phyloP scores from a whole-genome alignment of 2,113 vertebrate genomes.

The Eclectus roratus region DNA sequence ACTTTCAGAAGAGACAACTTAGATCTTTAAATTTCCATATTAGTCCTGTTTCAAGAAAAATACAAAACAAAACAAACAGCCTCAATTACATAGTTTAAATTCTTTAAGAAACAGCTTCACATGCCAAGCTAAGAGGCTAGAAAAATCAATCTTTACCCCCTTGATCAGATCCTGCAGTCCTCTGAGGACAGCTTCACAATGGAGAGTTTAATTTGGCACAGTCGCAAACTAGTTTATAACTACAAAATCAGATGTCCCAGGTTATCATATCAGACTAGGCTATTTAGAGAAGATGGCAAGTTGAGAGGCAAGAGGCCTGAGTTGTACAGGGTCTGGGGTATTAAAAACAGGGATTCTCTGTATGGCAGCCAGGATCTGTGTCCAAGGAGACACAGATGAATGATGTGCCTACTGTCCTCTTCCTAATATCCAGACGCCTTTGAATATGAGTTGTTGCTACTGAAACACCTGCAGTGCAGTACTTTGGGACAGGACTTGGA shows the following conservation, averaged over 20 bases:
- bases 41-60: conserved; percentile 76
- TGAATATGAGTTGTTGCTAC: neutral
- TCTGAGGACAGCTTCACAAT: conserved; percentile 48
- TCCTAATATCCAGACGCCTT: neutral
- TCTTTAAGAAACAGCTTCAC: conserved; percentile 74
- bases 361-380: neutral
- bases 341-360: neutral
- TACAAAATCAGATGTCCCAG: neutral
- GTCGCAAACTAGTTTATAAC: neutral
- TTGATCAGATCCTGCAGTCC: conserved; percentile 63
- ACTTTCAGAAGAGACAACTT: conserved; percentile 77
- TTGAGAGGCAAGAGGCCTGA: neutral
- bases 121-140: conserved; percentile 76
- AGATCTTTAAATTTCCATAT: conserved; percentile 81
- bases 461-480: neutral
- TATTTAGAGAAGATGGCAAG: neutral
- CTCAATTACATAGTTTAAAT: conserved; percentile 79
- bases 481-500: neutral
- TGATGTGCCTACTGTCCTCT: neutral
- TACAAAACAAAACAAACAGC: conserved; percentile 60
- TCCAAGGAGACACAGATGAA: neutral
- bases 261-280: neutral
- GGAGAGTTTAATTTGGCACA: neutral
- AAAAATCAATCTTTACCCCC: conserved; percentile 64
- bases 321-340: neutral